A percentile compares a stretch with the other conserved stretches of the same genome.
Evolutionary conservation across 2,888 invertebrate genomes (phyloP).

Genomic region (Cylindroiulus punctatus): DNA sequence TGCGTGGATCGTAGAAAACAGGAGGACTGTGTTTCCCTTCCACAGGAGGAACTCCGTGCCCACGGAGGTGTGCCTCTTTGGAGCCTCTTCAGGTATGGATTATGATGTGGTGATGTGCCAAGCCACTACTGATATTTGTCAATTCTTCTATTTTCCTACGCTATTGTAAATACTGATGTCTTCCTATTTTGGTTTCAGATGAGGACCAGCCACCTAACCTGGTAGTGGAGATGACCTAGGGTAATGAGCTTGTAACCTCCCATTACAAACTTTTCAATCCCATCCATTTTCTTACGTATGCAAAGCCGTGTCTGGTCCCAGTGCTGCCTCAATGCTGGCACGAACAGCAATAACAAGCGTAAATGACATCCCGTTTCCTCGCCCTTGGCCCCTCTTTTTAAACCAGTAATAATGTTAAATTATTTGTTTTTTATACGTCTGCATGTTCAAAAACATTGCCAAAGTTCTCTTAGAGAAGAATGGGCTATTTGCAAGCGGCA

Average conservation of each 20-base stretch:
- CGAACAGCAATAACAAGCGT: slow-evolving; percentile 21
- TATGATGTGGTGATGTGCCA: background rate
- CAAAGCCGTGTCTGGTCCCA: background rate
- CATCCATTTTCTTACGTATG: background rate
- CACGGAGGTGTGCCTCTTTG: slow-evolving; percentile 53
- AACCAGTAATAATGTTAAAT: background rate
- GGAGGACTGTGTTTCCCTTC: slow-evolving; percentile 51
- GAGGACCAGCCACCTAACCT: slow-evolving; percentile 23
- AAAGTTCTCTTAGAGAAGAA: background rate
- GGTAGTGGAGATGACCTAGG: slow-evolving; percentile 44
- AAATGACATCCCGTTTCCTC: background rate
- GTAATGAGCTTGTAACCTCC: background rate
- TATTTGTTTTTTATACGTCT: background rate
- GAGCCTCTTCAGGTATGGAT: slow-evolving; percentile 35
- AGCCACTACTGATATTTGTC: no score
- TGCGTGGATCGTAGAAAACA: slow-evolving; percentile 14
- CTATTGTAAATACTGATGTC: no score
- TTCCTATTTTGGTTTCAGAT: background rate
- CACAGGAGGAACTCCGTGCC: slow-evolving; percentile 55
- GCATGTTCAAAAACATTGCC: slow-evolving; percentile 23
- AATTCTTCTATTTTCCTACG: no score
- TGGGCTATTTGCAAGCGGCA: slow-evolving; percentile 3
- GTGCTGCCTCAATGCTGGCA: slow-evolving; percentile 25
- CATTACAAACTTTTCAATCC: background rate
- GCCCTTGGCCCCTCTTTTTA: background rate